These are phyloP conservation scores for Diplazon laetatorius DNA, from an alignment of 2,888 invertebrate genomes.

Conservation along the genomic window DNA sequence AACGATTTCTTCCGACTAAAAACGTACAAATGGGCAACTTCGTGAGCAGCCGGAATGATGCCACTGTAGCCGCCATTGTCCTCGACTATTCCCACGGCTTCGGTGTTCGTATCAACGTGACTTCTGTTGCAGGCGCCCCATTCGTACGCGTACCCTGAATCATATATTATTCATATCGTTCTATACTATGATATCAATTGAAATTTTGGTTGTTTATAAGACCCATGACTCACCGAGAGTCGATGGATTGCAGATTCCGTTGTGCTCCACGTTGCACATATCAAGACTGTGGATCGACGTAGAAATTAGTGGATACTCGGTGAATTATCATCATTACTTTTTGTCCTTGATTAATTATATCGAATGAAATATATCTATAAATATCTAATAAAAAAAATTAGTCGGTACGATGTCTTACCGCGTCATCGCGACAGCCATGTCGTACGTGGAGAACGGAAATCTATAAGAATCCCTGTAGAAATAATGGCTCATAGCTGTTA, in stretches of 20 bases:
- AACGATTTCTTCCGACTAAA: neutral
- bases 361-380: too few species aligned
- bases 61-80: slow-evolving; percentile 78
- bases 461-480: slow-evolving; percentile 70
- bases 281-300: slow-evolving; percentile 68
- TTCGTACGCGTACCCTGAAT: slow-evolving; percentile 73
- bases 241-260: slow-evolving; percentile 66
- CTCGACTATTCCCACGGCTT: slow-evolving; percentile 77
- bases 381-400: too few species aligned
- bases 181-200: neutral
- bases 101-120: slow-evolving; percentile 64
- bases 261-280: slow-evolving; percentile 68
- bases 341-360: too few species aligned
- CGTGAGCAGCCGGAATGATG: slow-evolving; percentile 76
- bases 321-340: too few species aligned
- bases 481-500: slow-evolving; percentile 71
- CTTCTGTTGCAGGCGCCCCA: slow-evolving; percentile 75
- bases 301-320: neutral
- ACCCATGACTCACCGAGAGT: slow-evolving; percentile 72
- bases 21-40: slow-evolving; percentile 78
- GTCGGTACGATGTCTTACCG: slow-evolving; percentile 66
- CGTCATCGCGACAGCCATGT: slow-evolving; percentile 74
- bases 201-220: neutral
- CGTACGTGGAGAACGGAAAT: slow-evolving; percentile 71
- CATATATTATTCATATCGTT: neutral